Percentiles rank a stretch among this genome's conserved stretches.
These are phyloP conservation scores for Notothenia rossii DNA, from an alignment of 2,113 vertebrate genomes.

Conservation along the genomic window DNA sequence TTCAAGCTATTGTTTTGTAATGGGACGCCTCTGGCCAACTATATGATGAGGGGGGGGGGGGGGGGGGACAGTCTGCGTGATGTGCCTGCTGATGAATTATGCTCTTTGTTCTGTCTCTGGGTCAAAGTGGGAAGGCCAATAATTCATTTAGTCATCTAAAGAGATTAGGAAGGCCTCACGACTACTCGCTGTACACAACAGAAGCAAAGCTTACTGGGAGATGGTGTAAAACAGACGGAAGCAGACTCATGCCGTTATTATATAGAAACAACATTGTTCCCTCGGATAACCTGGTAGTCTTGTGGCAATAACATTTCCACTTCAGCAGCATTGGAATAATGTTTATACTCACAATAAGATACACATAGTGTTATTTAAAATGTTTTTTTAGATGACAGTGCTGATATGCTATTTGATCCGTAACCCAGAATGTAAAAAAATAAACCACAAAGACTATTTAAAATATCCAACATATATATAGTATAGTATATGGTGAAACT, in stretches of 20 bases:
- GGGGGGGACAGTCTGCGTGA: too few species aligned
- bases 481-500: too few species aligned
- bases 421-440: too few species aligned
- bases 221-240: conserved; percentile 14
- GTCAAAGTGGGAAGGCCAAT: conserved; percentile 45
- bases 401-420: too few species aligned
- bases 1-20: conserved; percentile 59
- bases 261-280: too few species aligned
- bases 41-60: too few species aligned
- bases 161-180: conserved; percentile 6
- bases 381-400: background rate
- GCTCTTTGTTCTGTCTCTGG: conserved; percentile 48
- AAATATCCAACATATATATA: too few species aligned
- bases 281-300: too few species aligned
- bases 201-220: background rate
- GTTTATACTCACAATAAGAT: background rate
- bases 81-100: conserved; percentile 27
- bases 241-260: too few species aligned
- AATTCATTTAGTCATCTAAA: conserved; percentile 45
- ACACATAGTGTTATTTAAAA: background rate
- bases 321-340: background rate
- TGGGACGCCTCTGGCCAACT: too few species aligned
- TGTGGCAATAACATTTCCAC: background rate
- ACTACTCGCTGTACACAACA: background rate
- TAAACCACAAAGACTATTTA: too few species aligned